These are phyloP conservation scores for Trochalopteron elliotii DNA, from an alignment of 2,113 vertebrate species.

Conservation along the genomic window DNA sequence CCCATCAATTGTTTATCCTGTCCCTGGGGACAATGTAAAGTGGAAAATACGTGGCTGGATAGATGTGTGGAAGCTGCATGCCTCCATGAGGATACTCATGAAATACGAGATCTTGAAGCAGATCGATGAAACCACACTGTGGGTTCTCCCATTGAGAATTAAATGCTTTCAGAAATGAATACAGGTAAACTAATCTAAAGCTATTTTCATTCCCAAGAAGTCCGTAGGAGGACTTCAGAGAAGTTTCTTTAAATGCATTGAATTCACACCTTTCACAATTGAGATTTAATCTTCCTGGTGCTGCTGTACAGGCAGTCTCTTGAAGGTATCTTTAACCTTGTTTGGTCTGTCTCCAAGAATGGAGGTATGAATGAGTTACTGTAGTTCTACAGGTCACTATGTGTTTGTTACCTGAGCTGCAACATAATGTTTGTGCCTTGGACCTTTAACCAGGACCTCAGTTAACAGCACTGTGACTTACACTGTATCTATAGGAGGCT, in stretches of 20 bases:
- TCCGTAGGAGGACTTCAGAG: background rate
- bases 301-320: background rate
- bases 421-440: background rate
- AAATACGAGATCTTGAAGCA: background rate
- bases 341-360: constrained; percentile 21
- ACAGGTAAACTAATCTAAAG: constrained; percentile 12
- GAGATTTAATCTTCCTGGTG: background rate
- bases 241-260: background rate
- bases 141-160: background rate
- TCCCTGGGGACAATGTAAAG: background rate
- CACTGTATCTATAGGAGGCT: background rate
- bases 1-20: background rate
- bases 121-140: background rate
- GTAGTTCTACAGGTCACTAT: background rate
- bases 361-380: background rate
- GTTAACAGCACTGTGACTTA: background rate
- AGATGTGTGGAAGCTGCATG: background rate
- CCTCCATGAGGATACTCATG: background rate
- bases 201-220: background rate
- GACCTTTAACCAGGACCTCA: background rate
- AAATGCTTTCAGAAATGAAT: constrained; percentile 17
- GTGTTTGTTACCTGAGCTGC: constrained; percentile 10
- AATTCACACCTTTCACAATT: background rate
- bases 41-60: background rate
- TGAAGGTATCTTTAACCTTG: background rate